These are phyloP conservation scores for Ophioninae sp. DNA, from an alignment of 2,888 invertebrate genomes.

Conservation along the genomic window DNA sequence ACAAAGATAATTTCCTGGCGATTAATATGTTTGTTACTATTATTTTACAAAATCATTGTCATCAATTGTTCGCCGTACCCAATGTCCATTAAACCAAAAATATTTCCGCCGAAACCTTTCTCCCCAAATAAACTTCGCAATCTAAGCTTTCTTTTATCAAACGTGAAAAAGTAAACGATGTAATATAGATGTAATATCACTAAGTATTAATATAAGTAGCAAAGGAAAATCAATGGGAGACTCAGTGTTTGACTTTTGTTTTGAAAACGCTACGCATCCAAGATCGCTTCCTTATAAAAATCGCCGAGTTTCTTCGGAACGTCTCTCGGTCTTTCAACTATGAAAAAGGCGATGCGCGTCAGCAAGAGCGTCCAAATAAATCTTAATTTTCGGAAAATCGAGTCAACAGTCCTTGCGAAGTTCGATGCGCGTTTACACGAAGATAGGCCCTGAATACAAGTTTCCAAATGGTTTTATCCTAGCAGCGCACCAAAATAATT, in stretches of 20 bases:
- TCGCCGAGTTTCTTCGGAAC: no score
- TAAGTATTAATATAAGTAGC: neutral
- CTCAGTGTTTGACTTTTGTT: neutral
- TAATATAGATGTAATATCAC: neutral
- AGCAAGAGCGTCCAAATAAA: no score
- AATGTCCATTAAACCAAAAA: neutral
- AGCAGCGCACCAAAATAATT: neutral
- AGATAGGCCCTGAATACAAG: neutral
- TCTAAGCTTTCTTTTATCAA: neutral
- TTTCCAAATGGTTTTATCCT: neutral
- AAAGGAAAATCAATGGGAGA: neutral
- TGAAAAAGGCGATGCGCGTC: neutral
- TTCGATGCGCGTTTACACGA: neutral
- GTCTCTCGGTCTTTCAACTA: neutral
- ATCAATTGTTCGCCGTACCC: neutral
- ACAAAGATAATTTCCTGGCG: neutral
- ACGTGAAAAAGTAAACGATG: neutral
- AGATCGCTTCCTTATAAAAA: neutral
- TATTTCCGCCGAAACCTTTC: neutral
- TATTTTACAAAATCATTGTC: neutral
- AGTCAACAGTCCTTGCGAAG: neutral
- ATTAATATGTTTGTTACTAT: neutral
- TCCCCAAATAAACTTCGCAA: neutral
- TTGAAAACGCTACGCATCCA: neutral
- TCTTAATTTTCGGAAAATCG: neutral